phyloP scores from a whole-genome alignment of 2,797 vertebrate genomes.

The Enteromius treurensis region DNA sequence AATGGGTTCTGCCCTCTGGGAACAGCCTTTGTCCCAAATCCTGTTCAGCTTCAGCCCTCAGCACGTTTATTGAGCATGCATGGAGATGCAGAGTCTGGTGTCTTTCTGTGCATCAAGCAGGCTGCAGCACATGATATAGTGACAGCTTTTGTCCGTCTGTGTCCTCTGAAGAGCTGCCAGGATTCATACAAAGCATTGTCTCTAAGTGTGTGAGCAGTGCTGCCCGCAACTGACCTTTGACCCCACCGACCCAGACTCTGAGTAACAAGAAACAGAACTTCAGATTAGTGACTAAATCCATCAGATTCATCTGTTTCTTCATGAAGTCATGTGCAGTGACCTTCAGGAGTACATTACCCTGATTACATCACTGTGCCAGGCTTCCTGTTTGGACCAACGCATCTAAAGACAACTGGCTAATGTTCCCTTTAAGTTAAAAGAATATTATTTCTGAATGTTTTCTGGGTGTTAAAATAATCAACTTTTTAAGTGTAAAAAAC shows the following conservation, averaged over 20 bases:
- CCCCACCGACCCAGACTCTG: not conserved
- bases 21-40: not conserved
- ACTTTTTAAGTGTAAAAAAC: too few species aligned
- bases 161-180: not conserved
- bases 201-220: not conserved
- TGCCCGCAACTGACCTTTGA: not conserved
- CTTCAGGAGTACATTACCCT: not conserved
- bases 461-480: not conserved
- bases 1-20: not conserved
- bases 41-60: not conserved
- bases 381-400: not conserved
- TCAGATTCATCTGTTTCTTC: not conserved
- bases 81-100: not conserved
- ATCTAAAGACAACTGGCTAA: not conserved
- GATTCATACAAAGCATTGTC: constrained; percentile 1
- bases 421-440: not conserved
- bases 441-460: not conserved
- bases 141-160: not conserved
- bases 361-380: not conserved
- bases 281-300: not conserved
- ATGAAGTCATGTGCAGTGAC: not conserved
- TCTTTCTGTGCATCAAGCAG: not conserved
- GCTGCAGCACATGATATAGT: not conserved
- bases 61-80: not conserved
- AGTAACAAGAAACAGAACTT: not conserved